phyloP scores from a whole-genome alignment of 2,888 invertebrate genomes.

The Thera britannica region DNA sequence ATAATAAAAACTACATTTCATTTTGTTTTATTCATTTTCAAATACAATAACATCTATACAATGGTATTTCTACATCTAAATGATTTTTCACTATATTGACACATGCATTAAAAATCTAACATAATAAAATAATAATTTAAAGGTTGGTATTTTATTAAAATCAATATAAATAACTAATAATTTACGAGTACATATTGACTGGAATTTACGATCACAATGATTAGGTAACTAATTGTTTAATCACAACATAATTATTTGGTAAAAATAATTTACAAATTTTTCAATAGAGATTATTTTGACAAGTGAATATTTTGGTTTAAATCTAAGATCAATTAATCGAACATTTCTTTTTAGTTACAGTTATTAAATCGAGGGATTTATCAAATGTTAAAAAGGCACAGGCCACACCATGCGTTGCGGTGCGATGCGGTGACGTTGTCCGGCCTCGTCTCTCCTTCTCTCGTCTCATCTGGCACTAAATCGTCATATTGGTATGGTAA shows the following conservation, averaged over 20 bases:
- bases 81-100: conserved; percentile 74
- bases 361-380: neutral
- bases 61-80: conserved; percentile 80
- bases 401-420: neutral
- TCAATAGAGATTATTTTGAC: neutral
- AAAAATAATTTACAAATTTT: conserved; percentile 6
- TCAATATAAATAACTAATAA: conserved; percentile 42
- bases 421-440: neutral
- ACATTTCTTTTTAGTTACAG: neutral
- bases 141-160: conserved; percentile 14
- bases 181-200: conserved; percentile 49
- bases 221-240: conserved; percentile 44
- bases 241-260: conserved; percentile 8
- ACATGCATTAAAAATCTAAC: conserved; percentile 71
- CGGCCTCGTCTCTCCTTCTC: neutral
- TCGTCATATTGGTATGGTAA: too few species aligned
- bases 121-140: conserved; percentile 34
- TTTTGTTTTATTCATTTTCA: conserved; percentile 79
- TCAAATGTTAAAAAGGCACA: neutral
- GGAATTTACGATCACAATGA: conserved; percentile 50
- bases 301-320: conserved; percentile 3
- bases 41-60: conserved; percentile 86
- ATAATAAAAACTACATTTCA: conserved; percentile 55
- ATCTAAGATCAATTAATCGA: conserved; percentile 20
- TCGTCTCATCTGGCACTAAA: neutral